These are phyloP conservation scores for Ctenicera cuprea DNA, from an alignment of 2,888 invertebrate species.

Conservation along the genomic window DNA sequence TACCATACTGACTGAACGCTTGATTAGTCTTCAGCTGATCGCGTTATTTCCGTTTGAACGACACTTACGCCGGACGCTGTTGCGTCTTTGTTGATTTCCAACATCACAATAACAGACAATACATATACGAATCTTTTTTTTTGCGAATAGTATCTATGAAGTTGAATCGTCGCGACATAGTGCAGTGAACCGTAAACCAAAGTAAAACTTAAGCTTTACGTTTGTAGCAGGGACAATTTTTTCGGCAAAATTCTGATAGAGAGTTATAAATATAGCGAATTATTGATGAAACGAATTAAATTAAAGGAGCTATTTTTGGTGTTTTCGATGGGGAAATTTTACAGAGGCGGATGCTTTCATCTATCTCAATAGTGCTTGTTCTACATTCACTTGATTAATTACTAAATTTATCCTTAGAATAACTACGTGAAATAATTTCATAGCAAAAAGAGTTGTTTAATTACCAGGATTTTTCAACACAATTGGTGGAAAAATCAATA, in stretches of 20 bases:
- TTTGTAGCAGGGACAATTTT: no score
- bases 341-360: constrained; percentile 19
- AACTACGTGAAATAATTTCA: no score
- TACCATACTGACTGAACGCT: constrained; percentile 22
- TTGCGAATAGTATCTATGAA: background rate
- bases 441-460: no score
- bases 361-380: background rate
- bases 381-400: constrained; percentile 1
- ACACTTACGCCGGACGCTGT: constrained; percentile 17
- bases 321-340: constrained; percentile 10
- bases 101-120: background rate
- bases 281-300: constrained; percentile 16
- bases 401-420: background rate
- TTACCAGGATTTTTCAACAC: no score
- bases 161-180: background rate
- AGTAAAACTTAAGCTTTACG: no score
- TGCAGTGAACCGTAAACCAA: background rate
- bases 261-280: constrained; percentile 13
- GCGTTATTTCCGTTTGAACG: constrained; percentile 19
- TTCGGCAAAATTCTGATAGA: no score
- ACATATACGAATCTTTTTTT: background rate
- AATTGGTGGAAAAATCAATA: no score
- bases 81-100: constrained; percentile 24
- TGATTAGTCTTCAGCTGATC: constrained; percentile 35
- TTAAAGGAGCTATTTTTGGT: constrained; percentile 22